These are phyloP conservation scores for Leptinotarsa juncta DNA, from an alignment of 2,888 invertebrate species.

Conservation along the genomic window DNA sequence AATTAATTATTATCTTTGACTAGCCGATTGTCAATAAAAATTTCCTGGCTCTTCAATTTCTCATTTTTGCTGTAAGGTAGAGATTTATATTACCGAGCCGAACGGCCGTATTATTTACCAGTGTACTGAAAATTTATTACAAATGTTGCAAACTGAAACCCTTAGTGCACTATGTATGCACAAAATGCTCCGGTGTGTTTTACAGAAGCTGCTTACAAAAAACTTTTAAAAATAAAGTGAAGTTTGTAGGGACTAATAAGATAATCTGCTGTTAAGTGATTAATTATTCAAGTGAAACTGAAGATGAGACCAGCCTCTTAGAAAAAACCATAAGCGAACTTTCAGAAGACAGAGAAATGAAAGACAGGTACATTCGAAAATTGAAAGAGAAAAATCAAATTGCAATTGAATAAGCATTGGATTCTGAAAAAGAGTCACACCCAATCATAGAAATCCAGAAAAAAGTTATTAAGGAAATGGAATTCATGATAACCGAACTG, in stretches of 20 bases:
- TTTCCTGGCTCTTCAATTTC: too few relatives aligned
- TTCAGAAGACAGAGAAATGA: constrained; percentile 8
- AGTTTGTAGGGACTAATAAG: constrained; percentile 3
- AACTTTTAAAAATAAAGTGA: constrained; percentile 11
- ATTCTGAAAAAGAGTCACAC: not conserved
- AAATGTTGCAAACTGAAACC: not conserved
- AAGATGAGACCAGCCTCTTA: constrained; percentile 5
- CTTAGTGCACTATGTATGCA: not conserved
- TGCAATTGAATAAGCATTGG: constrained; percentile 13
- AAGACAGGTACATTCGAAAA: not conserved
- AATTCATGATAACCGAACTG: constrained; percentile 7
- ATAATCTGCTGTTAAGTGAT: constrained; percentile 13
- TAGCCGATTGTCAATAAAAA: too few relatives aligned
- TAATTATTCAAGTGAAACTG: constrained; percentile 8
- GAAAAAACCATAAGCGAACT: constrained; percentile 15
- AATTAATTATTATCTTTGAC: too few relatives aligned
- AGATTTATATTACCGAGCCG: not conserved
- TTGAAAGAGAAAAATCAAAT: constrained; percentile 13
- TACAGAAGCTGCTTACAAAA: constrained; percentile 7
- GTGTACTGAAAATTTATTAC: constrained; percentile 4
- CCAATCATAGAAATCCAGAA: constrained; percentile 8
- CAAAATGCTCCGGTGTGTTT: not conserved
- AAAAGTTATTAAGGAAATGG: constrained; percentile 18
- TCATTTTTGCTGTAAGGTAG: too few relatives aligned
- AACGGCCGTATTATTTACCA: not conserved